Evolutionary conservation across 1,140 invertebrate species (phyloP), one percentile per base, ranked within the genome.

Genomic region (Teleopsis dalmanni): DNA sequence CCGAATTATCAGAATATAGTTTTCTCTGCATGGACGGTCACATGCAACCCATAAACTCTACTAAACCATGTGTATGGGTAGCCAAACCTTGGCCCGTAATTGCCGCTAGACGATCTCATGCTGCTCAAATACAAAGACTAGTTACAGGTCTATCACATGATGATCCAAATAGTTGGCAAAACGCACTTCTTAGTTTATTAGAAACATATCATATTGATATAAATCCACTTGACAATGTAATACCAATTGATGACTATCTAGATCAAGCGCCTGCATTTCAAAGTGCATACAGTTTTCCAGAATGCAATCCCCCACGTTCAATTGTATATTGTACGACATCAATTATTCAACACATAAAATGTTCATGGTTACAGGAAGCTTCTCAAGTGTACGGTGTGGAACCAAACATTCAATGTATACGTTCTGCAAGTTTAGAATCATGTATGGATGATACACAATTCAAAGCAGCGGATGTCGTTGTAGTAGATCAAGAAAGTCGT

Each of bases 11-110:
- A 1, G 70, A 78, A 41, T 86, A 80, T 57, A 82, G 77, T 55
- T 84, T 85, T 50, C 71, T 96, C 11, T 96, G 92, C 62, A 80
- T 81, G 0, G 85, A 95, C 73, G 88, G 90, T 0, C 80, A 80
- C 9, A 73, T 81, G 40, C 78, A 77, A 50, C 75, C 79, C 0
- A 49, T 87, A 7, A 70, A 72, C 29, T 71, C 68, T 3, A 57
- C 74, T 0, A 72, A 75, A 40, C 83, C 82, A 0, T 91, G 87
- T 58, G 65, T 79, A 3, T 91, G 87, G 87, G 75, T 88, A n/a
- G 72, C 81, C 2, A 80, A 83, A 61, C 87, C 87, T 0, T 87
- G 84, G 82, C 77, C 81, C 1, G 79, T 82, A 0, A 66, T 87
- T 31, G 79, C 79, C 6, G 75, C 82, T 13, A 77, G 76, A 55